These are phyloP conservation scores for Xanthia togata DNA, from an alignment of 2,888 invertebrate genomes.

Conservation along the genomic window DNA sequence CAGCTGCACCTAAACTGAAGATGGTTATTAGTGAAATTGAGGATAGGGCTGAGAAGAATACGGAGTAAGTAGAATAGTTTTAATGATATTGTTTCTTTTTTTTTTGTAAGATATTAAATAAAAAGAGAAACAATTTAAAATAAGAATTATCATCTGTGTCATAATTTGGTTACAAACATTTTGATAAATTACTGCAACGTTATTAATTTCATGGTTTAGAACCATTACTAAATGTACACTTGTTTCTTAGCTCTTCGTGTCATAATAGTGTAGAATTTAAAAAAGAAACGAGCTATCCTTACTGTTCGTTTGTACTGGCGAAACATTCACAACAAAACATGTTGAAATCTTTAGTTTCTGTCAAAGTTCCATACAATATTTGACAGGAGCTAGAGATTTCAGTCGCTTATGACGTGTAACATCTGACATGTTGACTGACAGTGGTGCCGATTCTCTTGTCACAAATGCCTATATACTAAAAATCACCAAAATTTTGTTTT, in stretches of 20 bases:
- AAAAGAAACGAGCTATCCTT: too few species aligned
- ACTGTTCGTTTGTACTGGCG: too few species aligned
- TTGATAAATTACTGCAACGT: background rate
- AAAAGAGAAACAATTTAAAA: background rate
- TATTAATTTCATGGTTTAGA: background rate
- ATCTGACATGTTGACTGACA: too few species aligned
- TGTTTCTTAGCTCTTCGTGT: background rate
- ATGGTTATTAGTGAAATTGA: slow-evolving; percentile 96
- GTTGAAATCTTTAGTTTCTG: too few species aligned
- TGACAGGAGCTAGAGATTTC: too few species aligned
- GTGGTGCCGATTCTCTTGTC: too few species aligned
- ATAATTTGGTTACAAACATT: background rate
- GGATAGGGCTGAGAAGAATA: slow-evolving; percentile 92
- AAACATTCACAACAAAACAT: too few species aligned
- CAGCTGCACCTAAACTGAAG: slow-evolving; percentile 96
- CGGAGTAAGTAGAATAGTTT: slow-evolving; percentile 91
- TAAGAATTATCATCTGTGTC: background rate
- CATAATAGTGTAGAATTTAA: too few species aligned
- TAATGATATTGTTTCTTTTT: background rate
- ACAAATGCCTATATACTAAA: too few species aligned
- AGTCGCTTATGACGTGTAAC: too few species aligned
- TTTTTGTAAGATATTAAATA: background rate
- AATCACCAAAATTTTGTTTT: too few species aligned
- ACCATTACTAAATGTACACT: background rate
- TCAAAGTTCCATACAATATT: too few species aligned